Evolutionary conservation across 2,888 invertebrate species (phyloP).

Genomic region (Noctua janthina): DNA sequence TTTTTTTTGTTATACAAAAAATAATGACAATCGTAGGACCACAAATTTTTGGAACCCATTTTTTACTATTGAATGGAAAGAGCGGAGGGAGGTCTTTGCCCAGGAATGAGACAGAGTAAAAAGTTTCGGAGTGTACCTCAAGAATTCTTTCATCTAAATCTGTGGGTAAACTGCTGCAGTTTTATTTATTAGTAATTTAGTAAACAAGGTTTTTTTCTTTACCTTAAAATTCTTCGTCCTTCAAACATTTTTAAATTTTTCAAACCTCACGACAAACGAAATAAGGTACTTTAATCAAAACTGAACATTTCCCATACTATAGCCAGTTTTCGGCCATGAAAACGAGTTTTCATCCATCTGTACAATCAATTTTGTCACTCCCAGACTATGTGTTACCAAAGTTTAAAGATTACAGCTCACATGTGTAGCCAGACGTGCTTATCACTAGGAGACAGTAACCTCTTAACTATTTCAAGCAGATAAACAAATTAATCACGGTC

Average conservation of each 20-base stretch:
- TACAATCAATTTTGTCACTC: neutral
- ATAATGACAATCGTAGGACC: neutral
- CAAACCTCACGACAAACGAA: neutral
- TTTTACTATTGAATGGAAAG: neutral
- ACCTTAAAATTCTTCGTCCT: too few relatives aligned
- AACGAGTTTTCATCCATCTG: neutral
- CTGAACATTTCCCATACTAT: neutral
- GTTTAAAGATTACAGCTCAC: slow-evolving; percentile 14
- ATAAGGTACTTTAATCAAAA: neutral
- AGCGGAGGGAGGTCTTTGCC: too few relatives aligned
- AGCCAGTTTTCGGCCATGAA: neutral
- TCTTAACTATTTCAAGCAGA: slow-evolving; percentile 11
- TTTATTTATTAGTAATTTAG: too few relatives aligned
- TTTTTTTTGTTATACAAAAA: neutral
- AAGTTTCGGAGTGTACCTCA: too few relatives aligned
- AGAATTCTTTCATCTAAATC: neutral
- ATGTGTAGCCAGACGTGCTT: slow-evolving; percentile 18
- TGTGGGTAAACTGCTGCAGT: neutral
- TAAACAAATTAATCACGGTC: slow-evolving; percentile 19
- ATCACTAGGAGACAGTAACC: slow-evolving; percentile 20
- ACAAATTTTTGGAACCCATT: too few relatives aligned
- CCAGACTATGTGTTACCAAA: neutral
- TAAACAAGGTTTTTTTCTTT: too few relatives aligned
- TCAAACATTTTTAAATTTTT: neutral
- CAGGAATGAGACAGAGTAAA: too few relatives aligned